Evolutionary conservation across 2,113 vertebrate species (phyloP).

Genomic region (Dipodomys stephensi): DNA sequence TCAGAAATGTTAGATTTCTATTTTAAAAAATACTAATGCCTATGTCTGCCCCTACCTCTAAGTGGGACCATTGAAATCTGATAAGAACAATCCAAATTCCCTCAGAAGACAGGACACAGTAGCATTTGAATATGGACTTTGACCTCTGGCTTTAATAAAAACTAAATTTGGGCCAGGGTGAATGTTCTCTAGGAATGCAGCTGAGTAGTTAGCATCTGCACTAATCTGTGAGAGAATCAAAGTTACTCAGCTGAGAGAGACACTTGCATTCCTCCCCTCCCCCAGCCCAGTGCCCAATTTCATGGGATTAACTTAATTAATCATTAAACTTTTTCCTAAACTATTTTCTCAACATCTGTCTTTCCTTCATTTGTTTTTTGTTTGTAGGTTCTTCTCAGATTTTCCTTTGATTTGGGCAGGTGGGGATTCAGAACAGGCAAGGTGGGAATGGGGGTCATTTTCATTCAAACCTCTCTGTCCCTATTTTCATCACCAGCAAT

Average conservation of each 20-base stretch:
- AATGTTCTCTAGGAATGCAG: not conserved
- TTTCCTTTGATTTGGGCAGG: not conserved
- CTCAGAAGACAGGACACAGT: not conserved
- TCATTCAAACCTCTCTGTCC: no score
- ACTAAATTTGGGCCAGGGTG: not conserved
- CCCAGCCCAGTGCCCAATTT: not conserved
- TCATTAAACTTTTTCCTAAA: conserved; percentile 24
- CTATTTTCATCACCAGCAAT: no score
- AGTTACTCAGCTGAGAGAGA: not conserved
- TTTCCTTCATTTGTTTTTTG: not conserved
- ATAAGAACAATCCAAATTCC: not conserved
- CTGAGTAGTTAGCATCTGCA: not conserved
- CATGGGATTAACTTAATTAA: conserved; percentile 35
- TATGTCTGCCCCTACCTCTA: not conserved
- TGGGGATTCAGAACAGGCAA: no score
- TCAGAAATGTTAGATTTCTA: not conserved
- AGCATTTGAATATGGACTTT: not conserved
- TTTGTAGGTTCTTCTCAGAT: no score
- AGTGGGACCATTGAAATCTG: not conserved
- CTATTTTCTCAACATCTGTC: not conserved
- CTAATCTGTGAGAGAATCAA: not conserved
- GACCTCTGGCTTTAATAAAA: not conserved
- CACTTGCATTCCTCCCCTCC: not conserved
- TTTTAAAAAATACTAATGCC: not conserved
- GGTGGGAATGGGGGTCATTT: no score